Evolutionary conservation across 2,113 vertebrate species (phyloP), one percentile per base, ranked within the genome.

Genomic region (Campylomormyrus tamandua): DNA sequence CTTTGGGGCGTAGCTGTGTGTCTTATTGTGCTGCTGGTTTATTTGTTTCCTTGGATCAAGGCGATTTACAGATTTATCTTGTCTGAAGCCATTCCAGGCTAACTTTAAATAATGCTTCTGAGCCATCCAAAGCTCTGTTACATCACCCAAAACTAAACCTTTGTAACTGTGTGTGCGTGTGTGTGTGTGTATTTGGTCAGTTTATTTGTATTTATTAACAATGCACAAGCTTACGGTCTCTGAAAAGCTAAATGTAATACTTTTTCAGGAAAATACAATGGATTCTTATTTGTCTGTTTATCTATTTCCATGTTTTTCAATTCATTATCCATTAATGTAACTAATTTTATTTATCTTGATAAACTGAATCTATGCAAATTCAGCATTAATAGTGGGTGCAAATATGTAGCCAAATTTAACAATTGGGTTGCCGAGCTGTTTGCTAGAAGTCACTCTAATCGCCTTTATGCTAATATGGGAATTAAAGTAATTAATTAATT

Each of bases 401-500:
- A 39, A 83, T 53, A 24, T 15, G 24, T 42, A 21, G 70, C 50
- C 49, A 53, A 11, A 13, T 42, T 39, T 3, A 74, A 45, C 5
- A 49, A 15, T 42, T 42, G 39, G 35, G 4, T 83, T 13, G 6
- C n/a, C 80, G 3, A 9, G 4, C 10, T 56, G 49, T 49, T 70
- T 70, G 74, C 83, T 53, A 66, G 45, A 31, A 86, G 89, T 90
- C 83, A 74, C 17, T 74, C 8, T 39, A 31, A 8, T 87, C 1
- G n/a, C 56, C 83, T 87, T 90, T 87, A 90, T 87, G 89, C 48
- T 66, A 70, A 90, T 87, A 45, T 90, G 45, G 56, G 83, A 66
- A 90, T 90, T 90, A 50, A 90, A 90, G 45, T 70, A 66, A 84
- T 90, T 27, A 66, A 84, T 90, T 27, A 66, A 84, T 87, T 27